Evolutionary conservation across 2,797 vertebrate genomes (phyloP), one percentile per base, ranked within the genome.

Genomic region (Sebastes iracundus): DNA sequence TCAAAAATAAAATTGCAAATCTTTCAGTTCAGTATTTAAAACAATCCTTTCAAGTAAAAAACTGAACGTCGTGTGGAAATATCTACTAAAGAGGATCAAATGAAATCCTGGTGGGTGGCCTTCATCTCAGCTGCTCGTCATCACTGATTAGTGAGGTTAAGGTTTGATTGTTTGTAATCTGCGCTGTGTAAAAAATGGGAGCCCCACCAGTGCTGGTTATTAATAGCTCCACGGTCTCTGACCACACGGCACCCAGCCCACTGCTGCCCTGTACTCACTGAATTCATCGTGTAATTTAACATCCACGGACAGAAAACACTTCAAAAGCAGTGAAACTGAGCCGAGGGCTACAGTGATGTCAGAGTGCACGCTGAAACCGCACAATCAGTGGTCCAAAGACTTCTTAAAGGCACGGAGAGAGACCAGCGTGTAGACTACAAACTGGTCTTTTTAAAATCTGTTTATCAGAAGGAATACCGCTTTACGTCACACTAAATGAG

Each of bases 201-300:
- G 35, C 78, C 69, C 25, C 77, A 62, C 70, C 75, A 87, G 27
- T 8, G 46, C 20, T 9, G 72, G 55, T 67, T 94, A 90, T 92
- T 91, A 89, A 88, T 91, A 94, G 90, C 80, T 68, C 22, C 66
- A 11, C n/a, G 49, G 79, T 4, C 63, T 75, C 20, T 66, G 61
- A 80, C 84, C 81, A 58, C 84, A 65, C 30, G 0, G 72, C 35
- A 33, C 87, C 86, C 85, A 72, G 68, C 88, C 88, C 82, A 35
- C 55, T 46, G 35, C 77, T 64, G 55, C 55, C 13, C 87, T 75
- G 86, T 55, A 69, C 33, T 84, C 81, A 66, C 80, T 58, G 28
- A 4, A 30, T 59, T 52, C 72, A 73, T 63, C 66, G 77, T 91
- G 71, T 91, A 28, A 91, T 91, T 91, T 90, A 62, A 33, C 33